Conservation (phyloP, 2,113 vertebrate genomes). For the Aptenodytes patagonicus region DNA sequence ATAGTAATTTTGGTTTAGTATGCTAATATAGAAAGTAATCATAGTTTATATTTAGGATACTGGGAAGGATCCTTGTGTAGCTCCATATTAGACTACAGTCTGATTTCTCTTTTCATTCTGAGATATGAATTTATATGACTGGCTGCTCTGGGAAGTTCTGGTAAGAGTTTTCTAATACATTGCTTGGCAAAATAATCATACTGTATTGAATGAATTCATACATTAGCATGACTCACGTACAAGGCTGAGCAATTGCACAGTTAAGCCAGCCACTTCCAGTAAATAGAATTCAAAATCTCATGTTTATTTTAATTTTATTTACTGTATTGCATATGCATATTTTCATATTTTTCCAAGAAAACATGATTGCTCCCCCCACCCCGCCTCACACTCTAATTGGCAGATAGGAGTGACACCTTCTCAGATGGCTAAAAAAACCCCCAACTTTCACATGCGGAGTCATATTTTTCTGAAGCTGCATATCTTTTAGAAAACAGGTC, state of each 20-base stretch:
- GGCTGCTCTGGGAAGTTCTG: conserved; percentile 38
- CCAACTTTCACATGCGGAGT: background rate
- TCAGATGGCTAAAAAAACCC: background rate
- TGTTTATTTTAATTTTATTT: conserved; percentile 52
- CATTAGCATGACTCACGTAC: conserved; percentile 44
- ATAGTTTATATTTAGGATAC: background rate
- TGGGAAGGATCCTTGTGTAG: background rate
- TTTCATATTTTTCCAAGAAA: conserved; percentile 31
- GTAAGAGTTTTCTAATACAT: conserved; percentile 39
- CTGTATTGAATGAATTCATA: conserved; percentile 45
- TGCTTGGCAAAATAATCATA: conserved; percentile 47
- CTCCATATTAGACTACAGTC: background rate
- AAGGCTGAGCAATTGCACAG: conserved; percentile 34
- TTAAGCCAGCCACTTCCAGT: conserved; percentile 39
- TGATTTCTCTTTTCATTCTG: background rate
- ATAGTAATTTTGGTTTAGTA: background rate
- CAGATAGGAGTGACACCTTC: background rate
- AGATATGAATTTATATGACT: conserved; percentile 1
- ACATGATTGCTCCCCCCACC: background rate
- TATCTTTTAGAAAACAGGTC: background rate
- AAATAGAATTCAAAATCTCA: conserved; percentile 33
- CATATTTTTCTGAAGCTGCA: background rate
- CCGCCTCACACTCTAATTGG: background rate
- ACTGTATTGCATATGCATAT: conserved; percentile 31
- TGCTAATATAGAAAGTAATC: background rate